Conservation (phyloP, 2,888 invertebrate species). For the Cremastinae sp. region DNA sequence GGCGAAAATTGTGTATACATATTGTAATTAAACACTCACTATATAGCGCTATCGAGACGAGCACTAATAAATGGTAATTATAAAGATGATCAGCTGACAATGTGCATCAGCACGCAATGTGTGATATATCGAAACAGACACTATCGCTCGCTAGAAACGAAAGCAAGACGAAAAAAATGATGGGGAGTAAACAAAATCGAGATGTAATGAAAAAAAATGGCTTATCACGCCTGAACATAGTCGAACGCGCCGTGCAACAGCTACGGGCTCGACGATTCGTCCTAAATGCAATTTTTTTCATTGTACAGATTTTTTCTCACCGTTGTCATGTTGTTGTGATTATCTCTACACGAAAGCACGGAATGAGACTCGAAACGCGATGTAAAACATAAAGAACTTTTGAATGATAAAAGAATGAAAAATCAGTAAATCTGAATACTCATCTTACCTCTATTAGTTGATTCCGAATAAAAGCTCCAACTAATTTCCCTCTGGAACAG, state of each 20-base stretch:
- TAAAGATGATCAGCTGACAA: slow-evolving; percentile 43
- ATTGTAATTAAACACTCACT: slow-evolving; percentile 69
- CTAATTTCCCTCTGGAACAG: too few relatives aligned
- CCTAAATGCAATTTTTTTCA: slow-evolving; percentile 68
- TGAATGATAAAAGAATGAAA: slow-evolving; percentile 4
- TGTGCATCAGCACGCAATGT: slow-evolving; percentile 65
- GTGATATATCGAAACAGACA: slow-evolving; percentile 68
- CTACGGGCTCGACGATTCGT: slow-evolving; percentile 61
- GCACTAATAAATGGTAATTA: slow-evolving; percentile 64
- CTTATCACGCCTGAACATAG: slow-evolving; percentile 46
- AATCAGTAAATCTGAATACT: slow-evolving; percentile 23
- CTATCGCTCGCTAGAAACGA: slow-evolving; percentile 54
- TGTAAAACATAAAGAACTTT: slow-evolving; percentile 9
- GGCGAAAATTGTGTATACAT: slow-evolving; percentile 65
- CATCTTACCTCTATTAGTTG: slow-evolving; percentile 20
- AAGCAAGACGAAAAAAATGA: slow-evolving; percentile 26
- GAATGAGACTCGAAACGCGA: slow-evolving; percentile 44
- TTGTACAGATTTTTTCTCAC: slow-evolving; percentile 71
- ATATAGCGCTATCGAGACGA: slow-evolving; percentile 64
- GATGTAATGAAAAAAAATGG: background rate
- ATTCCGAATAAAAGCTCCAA: too few relatives aligned
- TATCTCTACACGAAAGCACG: slow-evolving; percentile 44
- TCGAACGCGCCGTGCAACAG: slow-evolving; percentile 47
- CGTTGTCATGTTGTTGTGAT: slow-evolving; percentile 50
- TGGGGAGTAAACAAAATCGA: slow-evolving; percentile 36